Evolutionary conservation across 1,140 invertebrate genomes (phyloP).

Genomic region (Papilio xuthus): DNA sequence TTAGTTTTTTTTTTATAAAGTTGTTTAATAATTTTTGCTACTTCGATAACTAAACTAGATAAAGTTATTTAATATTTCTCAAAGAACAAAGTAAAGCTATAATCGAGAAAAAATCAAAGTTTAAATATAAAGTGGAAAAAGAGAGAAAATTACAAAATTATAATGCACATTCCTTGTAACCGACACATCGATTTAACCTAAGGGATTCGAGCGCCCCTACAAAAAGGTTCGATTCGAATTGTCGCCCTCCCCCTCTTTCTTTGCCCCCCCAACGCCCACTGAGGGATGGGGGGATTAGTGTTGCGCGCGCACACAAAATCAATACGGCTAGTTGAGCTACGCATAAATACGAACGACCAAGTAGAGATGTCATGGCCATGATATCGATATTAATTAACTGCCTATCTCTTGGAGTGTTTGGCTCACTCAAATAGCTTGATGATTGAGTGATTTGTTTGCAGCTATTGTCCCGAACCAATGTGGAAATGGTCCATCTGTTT

Average conservation of each 20-base stretch:
- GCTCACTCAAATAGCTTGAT: constrained; percentile 19
- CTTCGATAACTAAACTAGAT: background rate
- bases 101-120: background rate
- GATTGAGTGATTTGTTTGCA: constrained; percentile 34
- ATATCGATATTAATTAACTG: constrained; percentile 67
- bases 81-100: background rate
- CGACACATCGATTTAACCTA: constrained; percentile 71
- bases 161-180: constrained; percentile 48
- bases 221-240: constrained; percentile 77
- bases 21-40: too few species aligned
- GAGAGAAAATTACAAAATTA: constrained; percentile 37
- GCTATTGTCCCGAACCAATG: constrained; percentile 11
- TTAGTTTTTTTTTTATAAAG: too few species aligned
- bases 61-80: background rate
- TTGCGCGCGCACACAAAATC: constrained; percentile 79
- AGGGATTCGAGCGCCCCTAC: constrained; percentile 69
- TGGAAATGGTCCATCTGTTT: background rate
- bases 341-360: constrained; percentile 66
- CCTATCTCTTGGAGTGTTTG: constrained; percentile 35
- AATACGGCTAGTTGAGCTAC: constrained; percentile 68
- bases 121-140: constrained; percentile 12
- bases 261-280: constrained; percentile 46
- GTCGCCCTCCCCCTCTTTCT: constrained; percentile 66
- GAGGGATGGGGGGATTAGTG: constrained; percentile 47
- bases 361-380: constrained; percentile 66